Conservation (phyloP, 2,797 vertebrate species). For the Streptopelia turtur region DNA sequence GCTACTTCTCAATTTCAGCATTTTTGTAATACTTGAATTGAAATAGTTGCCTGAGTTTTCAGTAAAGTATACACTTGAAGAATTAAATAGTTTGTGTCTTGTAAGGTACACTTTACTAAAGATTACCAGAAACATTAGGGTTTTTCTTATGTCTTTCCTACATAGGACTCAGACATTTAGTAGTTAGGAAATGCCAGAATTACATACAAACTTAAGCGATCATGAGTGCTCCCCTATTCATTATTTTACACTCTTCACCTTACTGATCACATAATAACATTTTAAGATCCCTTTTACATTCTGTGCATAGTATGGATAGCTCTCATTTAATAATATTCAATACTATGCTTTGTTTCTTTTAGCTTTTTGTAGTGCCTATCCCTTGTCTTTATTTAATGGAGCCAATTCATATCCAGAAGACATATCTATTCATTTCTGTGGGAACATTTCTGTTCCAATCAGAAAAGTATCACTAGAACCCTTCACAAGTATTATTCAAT, state of each 20-base stretch:
- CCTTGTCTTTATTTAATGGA: background rate
- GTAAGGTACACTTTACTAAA: background rate
- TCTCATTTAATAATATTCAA: background rate
- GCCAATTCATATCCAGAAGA: background rate
- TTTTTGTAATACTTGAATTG: background rate
- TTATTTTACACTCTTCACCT: background rate
- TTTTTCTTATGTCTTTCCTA: background rate
- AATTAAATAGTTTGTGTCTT: background rate
- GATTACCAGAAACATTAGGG: background rate
- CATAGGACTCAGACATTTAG: rapidly evolving
- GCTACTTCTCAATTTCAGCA: background rate
- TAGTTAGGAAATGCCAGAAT: background rate
- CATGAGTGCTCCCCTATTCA: background rate
- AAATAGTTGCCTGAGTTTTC: background rate
- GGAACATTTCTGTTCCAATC: background rate
- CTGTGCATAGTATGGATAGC: background rate
- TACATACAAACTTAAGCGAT: background rate
- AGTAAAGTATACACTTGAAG: background rate
- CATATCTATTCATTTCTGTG: background rate
- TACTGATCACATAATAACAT: background rate
- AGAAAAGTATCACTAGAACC: background rate
- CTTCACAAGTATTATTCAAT: background rate
- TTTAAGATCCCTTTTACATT: background rate
- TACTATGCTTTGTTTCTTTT: background rate
- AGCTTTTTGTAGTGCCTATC: background rate